Base-by-base conservation (phyloP, 2,797 vertebrate genomes). In the Tapirus indicus region DNA sequence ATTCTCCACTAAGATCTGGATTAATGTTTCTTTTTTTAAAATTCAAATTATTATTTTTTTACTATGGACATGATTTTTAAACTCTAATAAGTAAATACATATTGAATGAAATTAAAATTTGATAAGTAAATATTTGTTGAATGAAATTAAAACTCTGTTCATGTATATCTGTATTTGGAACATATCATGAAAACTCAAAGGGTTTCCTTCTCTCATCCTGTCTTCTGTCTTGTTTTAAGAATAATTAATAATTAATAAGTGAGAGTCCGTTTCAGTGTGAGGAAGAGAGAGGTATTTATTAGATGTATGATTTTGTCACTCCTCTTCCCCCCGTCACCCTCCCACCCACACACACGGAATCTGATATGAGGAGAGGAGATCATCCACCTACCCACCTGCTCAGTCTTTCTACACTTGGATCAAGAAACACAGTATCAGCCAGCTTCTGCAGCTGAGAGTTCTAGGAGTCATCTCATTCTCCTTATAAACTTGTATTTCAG, bases 401-500 rank as follows among this genome's bases (percentile, higher is more conserved):
- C 85, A 71, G 64, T 83, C 16, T 75, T 96, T 74, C 29, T 78
- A 79, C 52, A 35, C 18, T 5, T 18, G 25, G 35, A 32, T 62
- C 49, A 62, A 9, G 93, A 82, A 94, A 69, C 69, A 79, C 13
- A 47, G 41, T 62, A 20, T 93, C 77, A 90, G 10, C 60, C 38
- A 69, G 23, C 25, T 84, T 75, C 47, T 80, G 60, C 11, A 80
- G 52, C 80, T 84, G n/a, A 77, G 52, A 77, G 62, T 82, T 58
- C 52, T 56, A 79, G 41, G 64, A 71, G 49, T 66, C 54, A 12
- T 18, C 3, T 11, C 2, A 66, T 35, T 35, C 0, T 87, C 18
- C 6, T 54, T 78, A 64, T 71, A 79, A 91, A 74, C 58, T 79
- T 93, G 41, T 35, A n/a, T 35, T 90, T 94, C 25, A 94, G n/a